phyloP scores from a whole-genome alignment of 2,888 invertebrate genomes.

The Leptopilina syphax region DNA sequence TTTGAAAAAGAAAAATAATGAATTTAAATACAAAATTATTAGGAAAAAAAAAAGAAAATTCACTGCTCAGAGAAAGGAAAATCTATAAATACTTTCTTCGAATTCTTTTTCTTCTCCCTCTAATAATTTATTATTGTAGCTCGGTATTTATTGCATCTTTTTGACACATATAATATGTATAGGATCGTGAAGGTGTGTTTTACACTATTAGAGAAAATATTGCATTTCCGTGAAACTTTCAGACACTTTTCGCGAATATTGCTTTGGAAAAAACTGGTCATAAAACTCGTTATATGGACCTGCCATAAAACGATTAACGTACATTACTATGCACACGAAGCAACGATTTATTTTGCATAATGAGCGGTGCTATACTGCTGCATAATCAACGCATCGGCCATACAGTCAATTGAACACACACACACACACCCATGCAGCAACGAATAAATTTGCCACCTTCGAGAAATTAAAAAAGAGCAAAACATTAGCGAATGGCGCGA shows the following conservation, averaged over 20 bases:
- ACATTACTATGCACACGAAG: constrained; percentile 18
- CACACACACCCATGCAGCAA: neutral
- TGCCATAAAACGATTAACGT: constrained; percentile 27
- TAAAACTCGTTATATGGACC: constrained; percentile 37
- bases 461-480: neutral
- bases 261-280: neutral
- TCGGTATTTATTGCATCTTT: constrained; percentile 10
- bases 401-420: too few relatives aligned
- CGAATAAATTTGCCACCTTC: neutral
- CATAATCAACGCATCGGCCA: constrained; percentile 18
- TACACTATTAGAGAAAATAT: neutral
- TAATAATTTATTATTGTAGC: neutral
- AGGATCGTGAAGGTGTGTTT: neutral
- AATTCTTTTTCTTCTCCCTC: too few relatives aligned
- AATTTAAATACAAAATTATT: too few relatives aligned
- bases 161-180: neutral
- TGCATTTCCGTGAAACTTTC: constrained; percentile 9
- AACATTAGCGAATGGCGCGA: neutral
- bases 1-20: too few relatives aligned
- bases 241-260: neutral
- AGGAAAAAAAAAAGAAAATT: too few relatives aligned
- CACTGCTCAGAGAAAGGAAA: too few relatives aligned
- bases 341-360: constrained; percentile 20
- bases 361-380: constrained; percentile 14
- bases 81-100: too few relatives aligned